These are phyloP conservation scores for Penaeus indicus DNA, from an alignment of 1,140 invertebrate species.

Conservation along the genomic window DNA sequence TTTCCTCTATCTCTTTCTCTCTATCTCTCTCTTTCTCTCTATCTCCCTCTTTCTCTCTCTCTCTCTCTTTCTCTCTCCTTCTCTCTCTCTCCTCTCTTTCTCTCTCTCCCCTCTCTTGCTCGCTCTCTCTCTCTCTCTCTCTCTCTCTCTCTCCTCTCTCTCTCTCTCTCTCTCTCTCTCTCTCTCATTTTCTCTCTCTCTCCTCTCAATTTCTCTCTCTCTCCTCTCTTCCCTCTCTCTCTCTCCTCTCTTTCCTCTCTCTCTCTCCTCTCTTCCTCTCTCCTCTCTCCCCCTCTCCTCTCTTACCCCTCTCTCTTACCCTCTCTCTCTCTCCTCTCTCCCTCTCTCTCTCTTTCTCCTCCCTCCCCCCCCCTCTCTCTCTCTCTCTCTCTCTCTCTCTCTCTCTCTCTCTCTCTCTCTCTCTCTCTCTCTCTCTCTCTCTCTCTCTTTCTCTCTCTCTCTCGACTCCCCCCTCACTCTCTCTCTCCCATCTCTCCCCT, in stretches of 20 bases:
- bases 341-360: not conserved
- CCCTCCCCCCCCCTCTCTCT: not conserved
- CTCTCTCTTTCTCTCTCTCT: constrained; percentile 12
- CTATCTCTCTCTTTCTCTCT: constrained; percentile 11
- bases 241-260: too few relatives aligned
- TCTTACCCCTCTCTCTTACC: not conserved
- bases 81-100: not conserved
- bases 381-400: not conserved
- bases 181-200: too few relatives aligned
- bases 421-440: not conserved
- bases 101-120: not conserved
- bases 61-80: not conserved
- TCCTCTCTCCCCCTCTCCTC: not conserved
- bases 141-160: too few relatives aligned
- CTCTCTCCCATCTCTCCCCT: not conserved
- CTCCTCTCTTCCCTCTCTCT: too few relatives aligned
- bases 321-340: not conserved
- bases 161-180: not conserved
- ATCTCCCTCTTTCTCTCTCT: not conserved
- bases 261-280: too few relatives aligned
- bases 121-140: too few relatives aligned
- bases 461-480: not conserved
- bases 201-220: too few relatives aligned
- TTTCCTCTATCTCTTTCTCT: not conserved
- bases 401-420: not conserved